phyloP scores from a whole-genome alignment of 2,113 vertebrate genomes.

The Bubalus kerabau region DNA sequence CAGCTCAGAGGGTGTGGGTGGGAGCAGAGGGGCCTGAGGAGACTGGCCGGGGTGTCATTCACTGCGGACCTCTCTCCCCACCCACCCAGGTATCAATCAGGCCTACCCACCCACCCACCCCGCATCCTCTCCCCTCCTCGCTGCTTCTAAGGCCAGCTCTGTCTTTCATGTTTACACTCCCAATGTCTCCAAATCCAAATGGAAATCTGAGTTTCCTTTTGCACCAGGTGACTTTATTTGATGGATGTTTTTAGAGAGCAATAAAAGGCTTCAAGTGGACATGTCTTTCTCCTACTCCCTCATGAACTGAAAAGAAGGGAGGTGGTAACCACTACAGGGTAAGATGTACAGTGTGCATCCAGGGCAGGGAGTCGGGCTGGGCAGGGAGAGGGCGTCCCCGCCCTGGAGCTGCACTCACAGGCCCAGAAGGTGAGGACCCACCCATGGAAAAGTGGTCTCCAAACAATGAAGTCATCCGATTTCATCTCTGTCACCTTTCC shows the following conservation, averaged over 20 bases:
- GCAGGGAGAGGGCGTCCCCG: background rate
- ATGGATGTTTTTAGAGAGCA: background rate
- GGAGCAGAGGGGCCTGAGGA: background rate
- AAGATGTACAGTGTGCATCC: background rate
- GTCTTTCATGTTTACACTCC: background rate
- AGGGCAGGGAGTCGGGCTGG: no score
- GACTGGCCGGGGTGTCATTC: no score
- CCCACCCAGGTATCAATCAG: background rate
- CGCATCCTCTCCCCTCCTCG: background rate
- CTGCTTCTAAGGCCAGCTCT: background rate
- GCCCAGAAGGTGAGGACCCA: background rate
- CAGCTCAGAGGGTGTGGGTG: background rate
- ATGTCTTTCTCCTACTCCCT: background rate
- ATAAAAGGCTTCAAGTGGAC: background rate
- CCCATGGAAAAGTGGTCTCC: background rate
- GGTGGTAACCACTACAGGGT: no score
- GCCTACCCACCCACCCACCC: background rate
- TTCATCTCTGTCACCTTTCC: background rate
- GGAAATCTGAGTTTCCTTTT: background rate
- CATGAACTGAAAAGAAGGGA: background rate
- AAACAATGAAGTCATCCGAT: background rate
- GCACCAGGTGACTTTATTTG: background rate
- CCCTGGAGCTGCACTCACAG: background rate
- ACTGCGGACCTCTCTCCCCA: background rate
- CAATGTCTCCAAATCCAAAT: background rate